Conservation (phyloP, 2,888 invertebrate genomes). For the Drosophila pegasa region DNA sequence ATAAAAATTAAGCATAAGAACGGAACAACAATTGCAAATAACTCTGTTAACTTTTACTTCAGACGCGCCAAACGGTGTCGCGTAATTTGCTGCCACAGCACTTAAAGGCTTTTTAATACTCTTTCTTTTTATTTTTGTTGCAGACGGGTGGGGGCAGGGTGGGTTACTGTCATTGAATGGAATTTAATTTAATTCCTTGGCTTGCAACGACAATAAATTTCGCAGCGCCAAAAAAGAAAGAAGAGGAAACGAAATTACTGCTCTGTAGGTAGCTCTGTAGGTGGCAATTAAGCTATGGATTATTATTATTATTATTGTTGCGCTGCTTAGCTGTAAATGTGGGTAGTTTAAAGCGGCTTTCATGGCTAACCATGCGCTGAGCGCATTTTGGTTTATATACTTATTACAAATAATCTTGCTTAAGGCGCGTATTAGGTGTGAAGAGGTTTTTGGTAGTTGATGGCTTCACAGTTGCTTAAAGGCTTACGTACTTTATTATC, state of each 20-base stretch:
- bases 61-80: constrained; percentile 40
- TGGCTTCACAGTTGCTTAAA: neutral
- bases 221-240: constrained; percentile 8
- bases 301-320: constrained; percentile 49
- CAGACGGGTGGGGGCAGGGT: neutral
- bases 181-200: constrained; percentile 65
- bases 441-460: neutral
- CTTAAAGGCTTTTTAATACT: constrained; percentile 68
- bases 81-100: constrained; percentile 60
- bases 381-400: constrained; percentile 1
- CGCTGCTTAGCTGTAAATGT: constrained; percentile 31
- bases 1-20: constrained; percentile 67
- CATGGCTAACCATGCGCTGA: neutral
- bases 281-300: constrained; percentile 51
- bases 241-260: neutral
- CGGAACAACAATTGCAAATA: constrained; percentile 57
- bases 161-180: constrained; percentile 24
- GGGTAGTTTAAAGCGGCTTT: neutral
- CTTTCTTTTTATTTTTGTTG: constrained; percentile 2
- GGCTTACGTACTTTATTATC: neutral
- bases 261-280: constrained; percentile 39
- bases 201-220: constrained; percentile 43
- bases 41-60: constrained; percentile 69
- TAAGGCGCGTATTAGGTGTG: neutral
- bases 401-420: constrained; percentile 1